Conservation (phyloP, 2,113 vertebrate genomes). For the Poeciliopsis retropinna region DNA sequence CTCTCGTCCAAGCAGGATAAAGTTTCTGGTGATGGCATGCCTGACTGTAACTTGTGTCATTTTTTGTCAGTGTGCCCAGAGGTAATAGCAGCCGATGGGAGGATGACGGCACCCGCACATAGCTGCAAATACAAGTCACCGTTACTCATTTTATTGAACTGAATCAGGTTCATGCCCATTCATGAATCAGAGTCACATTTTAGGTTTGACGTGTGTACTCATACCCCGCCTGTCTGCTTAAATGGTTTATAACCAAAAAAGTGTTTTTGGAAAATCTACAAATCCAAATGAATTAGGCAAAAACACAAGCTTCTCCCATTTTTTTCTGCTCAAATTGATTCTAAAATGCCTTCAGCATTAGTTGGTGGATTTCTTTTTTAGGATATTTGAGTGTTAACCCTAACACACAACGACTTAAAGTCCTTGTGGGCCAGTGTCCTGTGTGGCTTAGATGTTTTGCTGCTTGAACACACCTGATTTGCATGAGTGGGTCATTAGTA, state of each 20-base stretch:
- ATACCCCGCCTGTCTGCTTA: background rate
- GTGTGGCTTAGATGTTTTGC: background rate
- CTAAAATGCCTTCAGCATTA: too few species aligned
- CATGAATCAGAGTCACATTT: constrained; percentile 17
- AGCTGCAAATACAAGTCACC: constrained; percentile 51
- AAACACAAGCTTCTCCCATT: background rate
- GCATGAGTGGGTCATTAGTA: background rate
- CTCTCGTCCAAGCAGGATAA: background rate
- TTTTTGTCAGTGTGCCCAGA: constrained; percentile 56
- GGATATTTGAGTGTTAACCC: too few species aligned
- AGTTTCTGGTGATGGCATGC: constrained; percentile 20
- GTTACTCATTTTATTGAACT: constrained; percentile 27
- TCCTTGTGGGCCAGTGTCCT: background rate
- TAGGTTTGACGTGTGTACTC: constrained; percentile 14
- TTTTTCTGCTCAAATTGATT: background rate
- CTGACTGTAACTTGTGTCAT: constrained; percentile 43
- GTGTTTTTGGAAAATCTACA: background rate
- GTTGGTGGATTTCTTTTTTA: background rate
- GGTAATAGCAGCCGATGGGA: constrained; percentile 57
- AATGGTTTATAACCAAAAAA: background rate
- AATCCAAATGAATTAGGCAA: background rate
- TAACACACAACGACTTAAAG: too few species aligned
- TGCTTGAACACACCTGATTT: background rate
- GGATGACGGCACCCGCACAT: constrained; percentile 45
- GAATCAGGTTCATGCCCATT: constrained; percentile 14